These are phyloP conservation scores for Euborellia annulipes DNA, from an alignment of 1,140 invertebrate genomes.

Conservation along the genomic window DNA sequence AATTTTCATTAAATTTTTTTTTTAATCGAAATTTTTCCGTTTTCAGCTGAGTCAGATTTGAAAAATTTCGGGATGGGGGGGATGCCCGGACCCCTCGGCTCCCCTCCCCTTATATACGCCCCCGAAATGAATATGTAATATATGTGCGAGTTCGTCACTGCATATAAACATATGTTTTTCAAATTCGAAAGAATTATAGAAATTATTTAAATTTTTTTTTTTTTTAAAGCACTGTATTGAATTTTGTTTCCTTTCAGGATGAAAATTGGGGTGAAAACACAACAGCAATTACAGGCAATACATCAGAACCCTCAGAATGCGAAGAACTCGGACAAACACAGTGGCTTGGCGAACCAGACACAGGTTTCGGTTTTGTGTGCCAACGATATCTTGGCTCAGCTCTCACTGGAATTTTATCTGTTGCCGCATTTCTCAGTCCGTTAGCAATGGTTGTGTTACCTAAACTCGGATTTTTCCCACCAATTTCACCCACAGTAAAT, in stretches of 20 bases:
- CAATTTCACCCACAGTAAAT: constrained; percentile 29
- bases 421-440: constrained; percentile 77
- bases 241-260: constrained; percentile 42
- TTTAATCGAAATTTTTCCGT: no score
- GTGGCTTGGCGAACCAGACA: constrained; percentile 59
- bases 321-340: constrained; percentile 60
- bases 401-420: constrained; percentile 56
- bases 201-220: background rate
- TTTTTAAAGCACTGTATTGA: background rate
- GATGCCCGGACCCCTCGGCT: no score
- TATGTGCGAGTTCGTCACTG: no score
- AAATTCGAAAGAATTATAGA: background rate
- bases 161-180: no score
- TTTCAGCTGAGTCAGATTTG: no score
- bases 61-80: no score
- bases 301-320: constrained; percentile 85
- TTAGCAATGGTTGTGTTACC: constrained; percentile 88
- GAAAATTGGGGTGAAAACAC: constrained; percentile 98
- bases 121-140: no score
- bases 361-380: constrained; percentile 53
- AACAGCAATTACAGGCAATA: constrained; percentile 91
- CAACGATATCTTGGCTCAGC: constrained; percentile 63
- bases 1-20: no score
- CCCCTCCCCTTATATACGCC: no score
- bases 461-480: constrained; percentile 65